These are phyloP conservation scores for Pipistrellus nathusii DNA, from an alignment of 2,797 vertebrate species.

Conservation along the genomic window DNA sequence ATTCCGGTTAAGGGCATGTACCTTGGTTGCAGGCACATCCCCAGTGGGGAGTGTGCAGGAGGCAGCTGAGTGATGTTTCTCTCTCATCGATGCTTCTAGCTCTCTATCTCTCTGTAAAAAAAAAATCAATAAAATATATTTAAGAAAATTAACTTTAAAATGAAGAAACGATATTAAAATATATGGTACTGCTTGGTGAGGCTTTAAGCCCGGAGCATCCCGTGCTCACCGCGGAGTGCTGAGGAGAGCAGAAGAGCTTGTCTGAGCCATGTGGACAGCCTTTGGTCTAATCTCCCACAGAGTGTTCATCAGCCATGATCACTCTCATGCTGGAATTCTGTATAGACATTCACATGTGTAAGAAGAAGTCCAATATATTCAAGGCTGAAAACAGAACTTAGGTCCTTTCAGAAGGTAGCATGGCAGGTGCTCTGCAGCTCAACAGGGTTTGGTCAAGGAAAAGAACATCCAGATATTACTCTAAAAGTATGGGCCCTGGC, in stretches of 20 bases:
- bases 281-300: not conserved
- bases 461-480: not conserved
- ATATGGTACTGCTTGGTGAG: not conserved
- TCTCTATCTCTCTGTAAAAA: no score
- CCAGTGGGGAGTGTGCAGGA: no score
- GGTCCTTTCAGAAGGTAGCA: not conserved
- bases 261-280: rapidly evolving
- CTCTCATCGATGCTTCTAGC: no score
- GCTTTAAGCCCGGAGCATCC: not conserved
- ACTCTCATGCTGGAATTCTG: not conserved
- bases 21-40: no score
- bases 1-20: no score
- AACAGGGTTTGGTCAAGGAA: not conserved
- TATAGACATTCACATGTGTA: not conserved
- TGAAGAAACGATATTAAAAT: not conserved
- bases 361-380: not conserved
- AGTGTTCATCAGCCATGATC: not conserved
- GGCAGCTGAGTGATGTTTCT: no score
- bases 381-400: not conserved
- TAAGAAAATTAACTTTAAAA: not conserved
- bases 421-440: not conserved
- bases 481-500: not conserved
- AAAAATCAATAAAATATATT: no score
- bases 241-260: not conserved
- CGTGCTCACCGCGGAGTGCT: not conserved